A percentile compares a stretch with the other conserved stretches of the same genome.
phyloP scores from a whole-genome alignment of 2,888 invertebrate species.

The Noctua janthe region DNA sequence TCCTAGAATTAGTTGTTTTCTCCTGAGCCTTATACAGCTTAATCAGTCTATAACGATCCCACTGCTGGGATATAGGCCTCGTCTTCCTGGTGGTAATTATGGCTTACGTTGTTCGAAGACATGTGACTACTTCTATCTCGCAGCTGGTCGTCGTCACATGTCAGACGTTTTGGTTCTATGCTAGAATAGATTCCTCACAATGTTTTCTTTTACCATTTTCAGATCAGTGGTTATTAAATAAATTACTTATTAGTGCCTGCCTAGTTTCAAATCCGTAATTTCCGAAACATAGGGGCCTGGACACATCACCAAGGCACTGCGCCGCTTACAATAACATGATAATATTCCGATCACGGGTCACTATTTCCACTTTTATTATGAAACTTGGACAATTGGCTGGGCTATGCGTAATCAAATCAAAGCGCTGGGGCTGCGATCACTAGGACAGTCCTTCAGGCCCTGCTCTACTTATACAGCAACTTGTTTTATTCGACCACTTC shows the following conservation, averaged over 20 bases:
- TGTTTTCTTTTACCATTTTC: background rate
- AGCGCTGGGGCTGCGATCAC: background rate
- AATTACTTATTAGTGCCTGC: background rate
- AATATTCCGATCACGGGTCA: no score
- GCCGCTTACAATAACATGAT: no score
- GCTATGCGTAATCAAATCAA: no score
- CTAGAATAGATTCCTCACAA: background rate
- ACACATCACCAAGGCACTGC: no score
- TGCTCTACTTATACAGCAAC: background rate
- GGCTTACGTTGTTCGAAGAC: background rate
- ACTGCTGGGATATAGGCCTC: background rate
- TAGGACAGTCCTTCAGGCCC: background rate
- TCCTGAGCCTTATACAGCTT: background rate
- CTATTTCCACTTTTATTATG: no score
- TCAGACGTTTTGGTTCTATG: background rate
- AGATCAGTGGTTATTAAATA: background rate
- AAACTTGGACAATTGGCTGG: no score
- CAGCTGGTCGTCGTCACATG: no score
- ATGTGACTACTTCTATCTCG: background rate
- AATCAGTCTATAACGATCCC: background rate
- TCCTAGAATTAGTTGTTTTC: background rate
- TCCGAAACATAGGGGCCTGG: background rate
- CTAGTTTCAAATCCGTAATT: background rate
- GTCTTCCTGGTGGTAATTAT: background rate
- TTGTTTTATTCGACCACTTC: background rate